Conservation (phyloP, 2,113 vertebrate species). For the Morphnarchus princeps region DNA sequence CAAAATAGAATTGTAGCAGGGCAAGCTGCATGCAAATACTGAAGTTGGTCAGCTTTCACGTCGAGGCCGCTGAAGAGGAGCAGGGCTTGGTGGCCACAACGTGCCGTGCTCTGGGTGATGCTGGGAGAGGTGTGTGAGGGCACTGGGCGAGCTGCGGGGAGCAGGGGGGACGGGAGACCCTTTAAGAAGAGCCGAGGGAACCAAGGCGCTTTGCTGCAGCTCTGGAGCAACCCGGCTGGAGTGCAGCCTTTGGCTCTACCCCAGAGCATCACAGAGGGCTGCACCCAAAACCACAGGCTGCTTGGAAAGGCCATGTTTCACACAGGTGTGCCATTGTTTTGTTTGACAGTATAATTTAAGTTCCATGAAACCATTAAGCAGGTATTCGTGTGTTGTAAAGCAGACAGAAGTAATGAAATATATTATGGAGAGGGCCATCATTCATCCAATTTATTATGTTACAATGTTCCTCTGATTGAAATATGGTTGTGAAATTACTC, state of each 20-base stretch:
- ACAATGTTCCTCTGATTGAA: background rate
- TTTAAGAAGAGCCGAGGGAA: background rate
- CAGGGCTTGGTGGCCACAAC: background rate
- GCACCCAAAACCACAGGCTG: accelerated
- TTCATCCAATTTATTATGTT: background rate
- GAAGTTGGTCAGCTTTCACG: accelerated
- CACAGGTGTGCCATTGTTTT: accelerated
- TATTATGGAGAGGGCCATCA: background rate
- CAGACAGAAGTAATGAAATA: background rate
- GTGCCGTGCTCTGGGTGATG: too few species aligned
- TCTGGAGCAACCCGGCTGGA: background rate
- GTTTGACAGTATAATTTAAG: accelerated
- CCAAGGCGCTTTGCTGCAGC: background rate
- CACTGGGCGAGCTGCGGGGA: accelerated
- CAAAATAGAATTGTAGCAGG: background rate
- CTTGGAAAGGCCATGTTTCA: accelerated
- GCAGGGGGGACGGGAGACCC: too few species aligned
- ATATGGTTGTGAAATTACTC: background rate
- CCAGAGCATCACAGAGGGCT: background rate
- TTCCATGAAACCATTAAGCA: background rate
- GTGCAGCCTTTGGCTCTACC: background rate
- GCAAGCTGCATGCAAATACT: background rate
- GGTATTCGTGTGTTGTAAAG: background rate
- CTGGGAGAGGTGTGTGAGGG: background rate
- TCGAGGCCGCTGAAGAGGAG: background rate